Conservation (phyloP, 2,888 invertebrate species). For the Trichogramma evanescens region DNA sequence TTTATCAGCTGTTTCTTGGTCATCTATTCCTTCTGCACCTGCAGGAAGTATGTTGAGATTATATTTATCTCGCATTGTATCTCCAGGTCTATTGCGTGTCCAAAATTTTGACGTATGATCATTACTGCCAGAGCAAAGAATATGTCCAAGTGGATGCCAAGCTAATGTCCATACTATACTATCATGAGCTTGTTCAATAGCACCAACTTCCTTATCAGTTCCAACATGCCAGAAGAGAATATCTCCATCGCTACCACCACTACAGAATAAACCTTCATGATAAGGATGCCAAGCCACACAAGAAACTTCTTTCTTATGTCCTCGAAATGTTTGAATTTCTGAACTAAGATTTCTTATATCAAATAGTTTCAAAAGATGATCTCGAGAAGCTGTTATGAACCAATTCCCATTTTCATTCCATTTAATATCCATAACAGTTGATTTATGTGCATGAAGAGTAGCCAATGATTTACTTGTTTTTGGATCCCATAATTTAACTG, state of each 20-base stretch:
- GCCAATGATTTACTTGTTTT: conserved; percentile 91
- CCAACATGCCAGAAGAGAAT: conserved; percentile 99
- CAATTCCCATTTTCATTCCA: conserved; percentile 99
- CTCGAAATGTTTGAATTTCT: conserved; percentile 95
- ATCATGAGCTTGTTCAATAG: conserved; percentile 97
- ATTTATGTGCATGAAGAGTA: conserved; percentile 98
- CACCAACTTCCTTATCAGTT: conserved; percentile 95
- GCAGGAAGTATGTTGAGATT: conserved; percentile 87
- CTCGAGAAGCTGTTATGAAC: conserved; percentile 96
- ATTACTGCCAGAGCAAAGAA: conserved; percentile 98
- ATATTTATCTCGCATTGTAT: conserved; percentile 96
- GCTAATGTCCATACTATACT: conserved; percentile 98
- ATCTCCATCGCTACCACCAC: conserved; percentile 97
- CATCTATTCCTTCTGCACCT: conserved; percentile 66
- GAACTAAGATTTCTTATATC: conserved; percentile 92
- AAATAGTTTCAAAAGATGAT: conserved; percentile 94
- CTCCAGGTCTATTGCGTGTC: conserved; percentile 97
- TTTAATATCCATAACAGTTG: conserved; percentile 97
- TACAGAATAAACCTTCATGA: conserved; percentile 94
- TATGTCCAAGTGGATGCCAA: conserved; percentile 99
- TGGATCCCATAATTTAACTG: conserved; percentile 99
- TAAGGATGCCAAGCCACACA: conserved; percentile 97
- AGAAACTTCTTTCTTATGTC: conserved; percentile 98
- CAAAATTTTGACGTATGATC: conserved; percentile 99
- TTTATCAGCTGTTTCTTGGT: conserved; percentile 65